Base-by-base conservation (phyloP, 2,113 vertebrate species). In the Tautogolabrus adspersus region DNA sequence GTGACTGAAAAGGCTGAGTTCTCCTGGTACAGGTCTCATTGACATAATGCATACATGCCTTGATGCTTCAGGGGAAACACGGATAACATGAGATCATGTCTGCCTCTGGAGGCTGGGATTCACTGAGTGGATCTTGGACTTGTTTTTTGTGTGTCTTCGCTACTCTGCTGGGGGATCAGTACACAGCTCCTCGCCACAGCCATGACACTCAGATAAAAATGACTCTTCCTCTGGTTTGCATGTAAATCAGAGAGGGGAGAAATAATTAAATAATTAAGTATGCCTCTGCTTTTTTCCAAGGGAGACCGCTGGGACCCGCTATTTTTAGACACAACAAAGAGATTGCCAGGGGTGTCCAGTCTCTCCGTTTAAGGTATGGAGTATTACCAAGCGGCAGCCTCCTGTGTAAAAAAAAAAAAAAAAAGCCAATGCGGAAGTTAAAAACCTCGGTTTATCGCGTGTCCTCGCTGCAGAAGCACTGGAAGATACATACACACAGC, bases 311-410 rank as follows among this genome's bases (percentile, higher is more conserved):
- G 91, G 89, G 91, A 89, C 59, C 10, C 59, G 56, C 81, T 92
- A 90, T 93, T 92, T 92, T 93, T 91, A 93, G 92, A 88, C 80
- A 88, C 85, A 90, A 90, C 89, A 93, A 93, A 91, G 88, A 79
- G 74, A 93, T 91, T 86, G 87, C 89, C 82, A 82, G 88, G 79
- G 90, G 85, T 92, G 89, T 91, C 89, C 89, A 87, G 79, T 89
- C 82, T 82, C 69, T 86, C 75, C 59, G 61, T 80, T 85, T 85
- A 89, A 87, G 74, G 88, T 89, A 64, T 79, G 64, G 82, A 86
- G 82, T 34, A 34, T 34, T 34, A 34, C 30, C 30, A 34, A 34
- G 30, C 30, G 30, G 30, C 30, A 34, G 30, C 30, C 30, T 34
- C 30, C 30, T 34, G 30, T 34, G 30, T 6, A 34, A 34, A 34